These are phyloP conservation scores for Xenopus tropicalis DNA, from an alignment of 2,113 vertebrate species.

Conservation along the genomic window UCB_Xtro_10.0 CM004445.2:132266501-132267000, in stretches of 20 bases:
- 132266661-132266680: constrained; percentile 4
- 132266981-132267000: constrained; percentile 23
- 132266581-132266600: constrained; percentile 21
- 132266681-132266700: constrained; percentile 13
- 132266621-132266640: constrained; percentile 11
- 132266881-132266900: neutral
- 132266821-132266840: constrained; percentile 11
- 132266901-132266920: too few species aligned
- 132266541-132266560: constrained; percentile 9
- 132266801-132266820: constrained; percentile 7
- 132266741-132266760: neutral
- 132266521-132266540: neutral
- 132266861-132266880: neutral
- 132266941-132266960: neutral
- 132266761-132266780: neutral
- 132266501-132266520: neutral
- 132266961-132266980: constrained; percentile 9
- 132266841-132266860: neutral
- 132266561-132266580: neutral
- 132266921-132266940: neutral
- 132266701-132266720: neutral
- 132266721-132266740: neutral
- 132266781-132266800: constrained; percentile 23
- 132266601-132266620: constrained; percentile 6
- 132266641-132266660: constrained; percentile 19